Evolutionary conservation across 2,797 vertebrate species (phyloP), one percentile per base, ranked within the genome.

Genomic region (Sebastes kiyomatsui): DNA sequence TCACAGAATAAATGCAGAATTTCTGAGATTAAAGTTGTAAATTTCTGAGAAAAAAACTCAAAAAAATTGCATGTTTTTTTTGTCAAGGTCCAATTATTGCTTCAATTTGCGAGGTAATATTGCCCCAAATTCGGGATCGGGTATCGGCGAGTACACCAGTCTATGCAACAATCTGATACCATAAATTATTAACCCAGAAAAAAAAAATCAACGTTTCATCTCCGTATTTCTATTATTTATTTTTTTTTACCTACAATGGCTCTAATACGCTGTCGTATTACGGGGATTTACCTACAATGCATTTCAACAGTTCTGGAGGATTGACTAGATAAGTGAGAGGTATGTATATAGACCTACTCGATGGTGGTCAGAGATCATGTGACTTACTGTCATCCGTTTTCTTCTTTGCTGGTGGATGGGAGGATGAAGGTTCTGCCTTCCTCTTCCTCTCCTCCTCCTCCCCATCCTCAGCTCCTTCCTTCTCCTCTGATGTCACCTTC

Each of bases 351-450:
- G 42, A 18, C 7, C 42, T 46, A 46, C 42, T 46, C 42, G 7
- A 46, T 46, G 42, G 16, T 46, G 42, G 42, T 52, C 49, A n/a
- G 49, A 52, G 12, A 58, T 25, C 27, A 78, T 25, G 14, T 58
- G 4, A 80, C 90, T 96, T 86, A 87, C 94, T 89, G 78, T 95
- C 96, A 62, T 97, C 96, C 62, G 95, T 93, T 82, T 95, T 95
- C 84, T 96, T 96, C 90, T 98, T 97, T 32, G 95, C 79, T 12
- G 96, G 96, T 65, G 95, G 81, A 65, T 94, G 94, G 55, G 94
- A 94, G 91, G 95, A 93, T 85, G 96, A 96, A 54, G 96, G 95
- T 64, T 82, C 87, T 20, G 95, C 95, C 86, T 96, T 97, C 88
- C 95, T 84, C 87, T 83, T 90, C 81, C 23, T 78, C 70, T 84